phyloP scores from a whole-genome alignment of 2,888 invertebrate species.

The Apeira syringaria region DNA sequence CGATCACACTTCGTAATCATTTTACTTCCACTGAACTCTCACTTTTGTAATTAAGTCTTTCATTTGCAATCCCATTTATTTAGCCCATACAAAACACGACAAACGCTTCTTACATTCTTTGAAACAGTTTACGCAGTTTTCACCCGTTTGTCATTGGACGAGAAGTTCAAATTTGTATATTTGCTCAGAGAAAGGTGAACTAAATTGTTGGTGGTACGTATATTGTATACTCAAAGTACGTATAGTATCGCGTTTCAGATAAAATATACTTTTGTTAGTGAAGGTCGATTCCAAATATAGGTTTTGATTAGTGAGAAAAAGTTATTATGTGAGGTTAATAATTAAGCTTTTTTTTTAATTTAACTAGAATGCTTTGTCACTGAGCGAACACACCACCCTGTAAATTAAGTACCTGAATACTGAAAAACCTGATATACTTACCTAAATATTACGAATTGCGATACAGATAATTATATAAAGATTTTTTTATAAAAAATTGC shows the following conservation, averaged over 20 bases:
- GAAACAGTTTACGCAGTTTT: slow-evolving; percentile 8
- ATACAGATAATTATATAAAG: too few relatives aligned
- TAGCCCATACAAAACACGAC: slow-evolving; percentile 18
- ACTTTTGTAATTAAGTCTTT: slow-evolving; percentile 41
- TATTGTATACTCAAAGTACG: too few relatives aligned
- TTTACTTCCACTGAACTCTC: slow-evolving; percentile 35
- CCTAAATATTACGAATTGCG: too few relatives aligned
- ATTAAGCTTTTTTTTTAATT: too few relatives aligned
- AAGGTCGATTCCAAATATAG: slow-evolving; percentile 28
- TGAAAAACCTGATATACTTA: too few relatives aligned
- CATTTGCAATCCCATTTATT: slow-evolving; percentile 28
- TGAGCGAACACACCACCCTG: too few relatives aligned
- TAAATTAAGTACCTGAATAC: too few relatives aligned
- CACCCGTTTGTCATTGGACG: slow-evolving; percentile 2
- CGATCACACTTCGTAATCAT: slow-evolving; percentile 40
- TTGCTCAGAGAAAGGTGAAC: slow-evolving; percentile 23
- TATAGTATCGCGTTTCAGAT: slow-evolving; percentile 26
- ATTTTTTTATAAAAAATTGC: too few relatives aligned
- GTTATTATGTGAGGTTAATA: too few relatives aligned
- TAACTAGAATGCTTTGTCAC: too few relatives aligned
- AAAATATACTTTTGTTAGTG: slow-evolving; percentile 29
- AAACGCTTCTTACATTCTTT: slow-evolving; percentile 2
- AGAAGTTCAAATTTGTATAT: slow-evolving; percentile 1
- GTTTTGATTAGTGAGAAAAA: too few relatives aligned
- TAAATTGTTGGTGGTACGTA: slow-evolving; percentile 11